These are phyloP conservation scores for Patella ulyssiponensis DNA, from an alignment of 2,888 invertebrate genomes.

Conservation along the genomic window DNA sequence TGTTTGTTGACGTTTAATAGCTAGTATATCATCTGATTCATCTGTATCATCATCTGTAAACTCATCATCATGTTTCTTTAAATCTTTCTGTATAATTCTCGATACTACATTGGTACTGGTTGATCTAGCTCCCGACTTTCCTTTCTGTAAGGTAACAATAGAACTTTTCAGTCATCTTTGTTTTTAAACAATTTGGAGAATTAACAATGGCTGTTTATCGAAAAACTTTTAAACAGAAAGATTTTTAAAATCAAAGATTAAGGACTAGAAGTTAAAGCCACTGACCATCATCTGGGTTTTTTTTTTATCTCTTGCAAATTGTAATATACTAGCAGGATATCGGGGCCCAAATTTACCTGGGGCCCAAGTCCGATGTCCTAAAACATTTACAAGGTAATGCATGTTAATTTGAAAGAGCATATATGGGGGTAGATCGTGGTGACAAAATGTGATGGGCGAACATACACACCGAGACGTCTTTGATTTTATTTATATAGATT, in stretches of 20 bases:
- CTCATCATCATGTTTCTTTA: slow-evolving; percentile 52
- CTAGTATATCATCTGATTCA: slow-evolving; percentile 47
- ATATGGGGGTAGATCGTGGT: too few species aligned
- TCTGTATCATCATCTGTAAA: slow-evolving; percentile 45
- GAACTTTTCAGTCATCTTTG: slow-evolving; percentile 19
- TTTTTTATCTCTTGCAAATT: slow-evolving; percentile 12
- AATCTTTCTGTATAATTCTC: slow-evolving; percentile 56
- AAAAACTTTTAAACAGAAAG: neutral
- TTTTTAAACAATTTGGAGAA: neutral
- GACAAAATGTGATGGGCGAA: too few species aligned
- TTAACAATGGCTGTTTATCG: neutral
- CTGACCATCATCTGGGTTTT: slow-evolving; percentile 17
- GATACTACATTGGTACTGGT: slow-evolving; percentile 56
- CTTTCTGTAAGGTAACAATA: slow-evolving; percentile 13
- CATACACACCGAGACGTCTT: too few species aligned
- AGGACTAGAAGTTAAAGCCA: slow-evolving; percentile 2
- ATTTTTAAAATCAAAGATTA: too few species aligned
- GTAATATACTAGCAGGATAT: too few species aligned
- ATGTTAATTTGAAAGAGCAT: too few species aligned
- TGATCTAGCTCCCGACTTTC: slow-evolving; percentile 1
- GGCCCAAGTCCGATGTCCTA: too few species aligned
- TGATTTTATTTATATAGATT: too few species aligned
- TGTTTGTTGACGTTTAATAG: slow-evolving; percentile 56
- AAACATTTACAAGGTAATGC: too few species aligned
- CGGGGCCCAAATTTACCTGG: too few species aligned